phyloP scores from a whole-genome alignment of 2,797 vertebrate genomes.

The Crotalus adamanteus region DNA sequence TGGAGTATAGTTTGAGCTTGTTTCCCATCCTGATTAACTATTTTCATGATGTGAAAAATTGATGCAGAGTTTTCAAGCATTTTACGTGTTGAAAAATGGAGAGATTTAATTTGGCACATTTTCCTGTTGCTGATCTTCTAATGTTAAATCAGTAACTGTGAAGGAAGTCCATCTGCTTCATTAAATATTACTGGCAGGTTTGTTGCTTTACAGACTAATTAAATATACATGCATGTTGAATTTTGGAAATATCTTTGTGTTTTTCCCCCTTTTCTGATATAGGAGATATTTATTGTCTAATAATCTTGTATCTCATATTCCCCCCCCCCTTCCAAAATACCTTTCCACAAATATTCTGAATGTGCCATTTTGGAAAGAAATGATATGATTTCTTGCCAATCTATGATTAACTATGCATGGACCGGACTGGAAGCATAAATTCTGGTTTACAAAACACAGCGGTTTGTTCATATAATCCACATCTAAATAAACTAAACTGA shows the following conservation, averaged over 20 bases:
- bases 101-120: not conserved
- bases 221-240: not conserved
- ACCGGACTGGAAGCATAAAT: not conserved
- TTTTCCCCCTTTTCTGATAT: not conserved
- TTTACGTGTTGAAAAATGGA: not conserved
- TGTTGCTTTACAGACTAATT: not conserved
- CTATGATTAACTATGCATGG: not conserved
- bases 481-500: not conserved
- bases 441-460: not conserved
- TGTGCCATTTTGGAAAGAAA: not conserved
- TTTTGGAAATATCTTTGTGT: not conserved
- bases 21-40: not conserved
- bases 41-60: not conserved
- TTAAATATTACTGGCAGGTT: not conserved
- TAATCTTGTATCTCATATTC: too few relatives aligned
- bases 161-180: not conserved
- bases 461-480: not conserved
- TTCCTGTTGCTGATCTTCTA: not conserved
- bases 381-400: not conserved
- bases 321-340: too few relatives aligned
- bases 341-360: not conserved
- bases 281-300: not conserved
- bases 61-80: not conserved
- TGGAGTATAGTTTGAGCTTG: not conserved
- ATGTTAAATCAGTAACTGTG: not conserved